Percentiles rank a stretch among this genome's conserved stretches.
These are phyloP conservation scores for Gorilla gorilla DNA, from an alignment of 2,113 vertebrate genomes.

Conservation along the genomic window DNA sequence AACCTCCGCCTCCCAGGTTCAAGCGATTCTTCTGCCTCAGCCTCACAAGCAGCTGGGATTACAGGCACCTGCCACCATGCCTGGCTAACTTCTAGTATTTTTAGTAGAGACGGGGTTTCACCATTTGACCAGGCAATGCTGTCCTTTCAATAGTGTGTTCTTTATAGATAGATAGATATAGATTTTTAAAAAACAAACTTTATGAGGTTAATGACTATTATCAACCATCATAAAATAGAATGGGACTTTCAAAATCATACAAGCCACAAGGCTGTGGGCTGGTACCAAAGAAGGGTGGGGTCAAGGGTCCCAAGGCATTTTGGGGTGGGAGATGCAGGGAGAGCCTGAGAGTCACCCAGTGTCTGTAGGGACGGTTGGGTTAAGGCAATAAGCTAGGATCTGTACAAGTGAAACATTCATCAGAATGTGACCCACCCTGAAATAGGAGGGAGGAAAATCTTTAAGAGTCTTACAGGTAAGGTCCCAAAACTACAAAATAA, in stretches of 20 bases:
- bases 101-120: too few species aligned
- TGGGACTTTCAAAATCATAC: conserved; percentile 86
- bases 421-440: conserved; percentile 50
- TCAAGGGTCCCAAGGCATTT: neutral
- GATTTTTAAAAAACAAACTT: conserved; percentile 90
- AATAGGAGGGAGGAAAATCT: conserved; percentile 60
- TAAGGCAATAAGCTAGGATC: conserved; percentile 59
- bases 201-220: conserved; percentile 92
- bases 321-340: neutral
- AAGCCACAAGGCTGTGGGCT: conserved; percentile 75
- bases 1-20: too few species aligned
- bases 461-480: conserved; percentile 36
- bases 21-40: too few species aligned
- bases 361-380: conserved; percentile 59
- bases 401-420: conserved; percentile 31
- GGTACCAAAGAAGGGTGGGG: neutral
- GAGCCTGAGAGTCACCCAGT: neutral
- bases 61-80: too few species aligned
- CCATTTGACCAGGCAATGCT: too few species aligned
- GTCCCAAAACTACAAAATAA: neutral
- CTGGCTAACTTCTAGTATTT: too few species aligned
- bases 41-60: too few species aligned
- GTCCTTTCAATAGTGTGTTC: neutral
- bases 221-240: conserved; percentile 92
- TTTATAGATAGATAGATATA: conserved; percentile 49